Evolutionary conservation across 2,797 vertebrate genomes (phyloP), one percentile per base, ranked within the genome.

Genomic region (Geotrypetes seraphini): DNA sequence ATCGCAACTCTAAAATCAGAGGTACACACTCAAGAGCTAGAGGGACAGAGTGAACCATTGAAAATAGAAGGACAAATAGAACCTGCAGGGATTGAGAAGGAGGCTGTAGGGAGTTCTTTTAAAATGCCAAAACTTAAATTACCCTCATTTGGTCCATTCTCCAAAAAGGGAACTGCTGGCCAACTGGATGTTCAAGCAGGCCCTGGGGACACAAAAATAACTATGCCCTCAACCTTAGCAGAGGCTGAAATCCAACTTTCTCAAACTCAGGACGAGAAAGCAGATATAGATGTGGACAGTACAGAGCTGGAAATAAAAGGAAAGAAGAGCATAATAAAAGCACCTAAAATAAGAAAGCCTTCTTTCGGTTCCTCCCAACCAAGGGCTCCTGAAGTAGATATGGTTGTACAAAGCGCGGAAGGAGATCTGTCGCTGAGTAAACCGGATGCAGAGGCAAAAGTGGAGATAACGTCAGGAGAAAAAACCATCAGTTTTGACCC

Each of bases 361-460:
- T 63, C 78, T 39, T 64, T 76, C 10, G 46, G 39, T 4, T 61
- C 74, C 11, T 74, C 79, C 28, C 3, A 13, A 10, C 2, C 10
- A 33, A 2, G 47, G 57, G 8, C 10, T 51, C 27, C 31, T 1
- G 25, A 31, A 25, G 41, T 59, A 4, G 35, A 63, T 26, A 63
- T 63, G 10, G 20, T 31, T 2, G 69, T 68, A 29, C 39, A 53
- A 5, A 31, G 22, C 25, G 46, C 39, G 1, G 18, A 16, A 26
- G 19, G 50, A 8, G 65, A 48, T 12, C 25, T 22, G 1, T 67
- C 63, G 7, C 37, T 17, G 7, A 40, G 57, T 6, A 38, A 36
- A 28, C 57, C 63, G 50, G 63, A 60, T 6, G 88, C 92, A 57
- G 63, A 60, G 6, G 88, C 92, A 57, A 88, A 63, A 67, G 44